These are phyloP conservation scores for Drosophila leontia DNA, from an alignment of 1,140 invertebrate genomes.

Conservation along the genomic window DNA sequence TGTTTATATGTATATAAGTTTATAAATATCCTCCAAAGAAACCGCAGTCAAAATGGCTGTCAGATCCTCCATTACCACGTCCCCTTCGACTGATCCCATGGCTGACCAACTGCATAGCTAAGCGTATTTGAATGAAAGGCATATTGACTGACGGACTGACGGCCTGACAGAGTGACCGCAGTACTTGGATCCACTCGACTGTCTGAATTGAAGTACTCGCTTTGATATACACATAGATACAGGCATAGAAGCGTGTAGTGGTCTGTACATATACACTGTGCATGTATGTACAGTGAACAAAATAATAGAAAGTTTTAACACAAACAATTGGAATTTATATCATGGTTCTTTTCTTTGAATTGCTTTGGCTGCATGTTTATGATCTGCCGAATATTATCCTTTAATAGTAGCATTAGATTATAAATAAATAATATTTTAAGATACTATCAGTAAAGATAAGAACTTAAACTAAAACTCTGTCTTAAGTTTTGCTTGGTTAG, in stretches of 20 bases:
- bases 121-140: constrained; percentile 64
- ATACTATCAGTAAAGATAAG: neutral
- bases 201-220: constrained; percentile 70
- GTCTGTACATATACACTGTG: constrained; percentile 10
- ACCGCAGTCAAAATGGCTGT: constrained; percentile 64
- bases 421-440: neutral
- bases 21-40: constrained; percentile 22
- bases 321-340: neutral
- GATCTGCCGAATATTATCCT: no score
- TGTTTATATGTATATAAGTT: constrained; percentile 30
- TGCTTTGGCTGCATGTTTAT: no score
- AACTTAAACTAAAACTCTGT: no score
- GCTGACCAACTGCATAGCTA: constrained; percentile 63
- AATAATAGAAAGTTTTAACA: neutral
- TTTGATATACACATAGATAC: constrained; percentile 52
- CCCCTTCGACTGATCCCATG: constrained; percentile 15
- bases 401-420: no score
- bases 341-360: neutral
- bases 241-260: constrained; percentile 12
- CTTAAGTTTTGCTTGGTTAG: neutral
- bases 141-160: constrained; percentile 23
- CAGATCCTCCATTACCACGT: neutral
- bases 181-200: constrained; percentile 69
- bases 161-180: constrained; percentile 65
- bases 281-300: neutral